Conservation (phyloP, 2,113 vertebrate species). For the Semicossyphus pulcher region DNA sequence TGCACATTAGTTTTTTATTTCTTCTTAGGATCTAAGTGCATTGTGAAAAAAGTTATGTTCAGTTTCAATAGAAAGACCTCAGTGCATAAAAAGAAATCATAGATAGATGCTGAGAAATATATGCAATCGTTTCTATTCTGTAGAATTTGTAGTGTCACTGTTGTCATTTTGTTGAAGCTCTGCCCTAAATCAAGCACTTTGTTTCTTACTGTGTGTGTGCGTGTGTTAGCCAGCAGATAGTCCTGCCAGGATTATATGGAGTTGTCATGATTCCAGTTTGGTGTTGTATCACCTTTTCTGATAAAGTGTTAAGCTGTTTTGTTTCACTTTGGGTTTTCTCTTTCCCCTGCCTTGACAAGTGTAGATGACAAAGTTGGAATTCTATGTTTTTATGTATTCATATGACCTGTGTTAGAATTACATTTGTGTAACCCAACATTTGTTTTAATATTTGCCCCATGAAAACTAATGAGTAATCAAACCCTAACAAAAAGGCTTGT, state of each 20-base stretch:
- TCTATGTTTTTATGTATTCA: neutral
- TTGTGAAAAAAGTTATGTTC: conserved; percentile 28
- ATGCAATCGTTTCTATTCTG: conserved; percentile 62
- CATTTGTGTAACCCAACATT: neutral
- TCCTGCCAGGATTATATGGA: conserved; percentile 10
- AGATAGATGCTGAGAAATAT: conserved; percentile 58
- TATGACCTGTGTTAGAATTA: conserved; percentile 10
- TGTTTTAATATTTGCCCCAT: neutral
- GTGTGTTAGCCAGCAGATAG: conserved; percentile 9
- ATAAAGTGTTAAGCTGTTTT: conserved; percentile 8
- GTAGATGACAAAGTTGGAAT: neutral
- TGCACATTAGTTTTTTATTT: conserved; percentile 49
- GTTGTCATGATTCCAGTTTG: conserved; percentile 25
- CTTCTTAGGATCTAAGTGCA: conserved; percentile 12
- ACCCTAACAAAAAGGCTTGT: neutral
- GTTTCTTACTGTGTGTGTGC: conserved; percentile 32
- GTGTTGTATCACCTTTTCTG: conserved; percentile 49
- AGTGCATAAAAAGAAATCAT: conserved; percentile 28
- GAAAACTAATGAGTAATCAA: neutral
- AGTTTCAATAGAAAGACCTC: conserved; percentile 41
- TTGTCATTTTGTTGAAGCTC: conserved; percentile 26
- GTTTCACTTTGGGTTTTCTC: neutral
- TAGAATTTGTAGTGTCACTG: conserved; percentile 32
- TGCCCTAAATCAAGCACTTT: conserved; percentile 63
- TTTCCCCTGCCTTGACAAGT: neutral